Conservation (phyloP, 2,113 vertebrate species). For the Stegostoma tigrinum region DNA sequence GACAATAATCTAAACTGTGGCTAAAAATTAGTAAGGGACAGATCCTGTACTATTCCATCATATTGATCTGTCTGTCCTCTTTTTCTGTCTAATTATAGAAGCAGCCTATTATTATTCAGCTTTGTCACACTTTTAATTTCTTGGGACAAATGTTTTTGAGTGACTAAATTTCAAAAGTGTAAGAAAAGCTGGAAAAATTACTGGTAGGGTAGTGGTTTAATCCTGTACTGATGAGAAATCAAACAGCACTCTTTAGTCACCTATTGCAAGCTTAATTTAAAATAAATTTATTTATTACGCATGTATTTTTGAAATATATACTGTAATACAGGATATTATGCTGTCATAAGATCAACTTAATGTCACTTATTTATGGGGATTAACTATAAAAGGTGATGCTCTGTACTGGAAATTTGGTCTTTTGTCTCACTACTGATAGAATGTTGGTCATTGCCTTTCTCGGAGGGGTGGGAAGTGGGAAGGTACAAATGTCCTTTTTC, state of each 20-base stretch:
- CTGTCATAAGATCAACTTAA: not conserved
- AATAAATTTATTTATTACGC: slow-evolving; percentile 4
- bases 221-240: not conserved
- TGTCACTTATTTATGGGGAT: not conserved
- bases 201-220: not conserved
- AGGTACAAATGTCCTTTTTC: not conserved
- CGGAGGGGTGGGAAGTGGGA: not conserved
- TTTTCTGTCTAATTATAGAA: not conserved
- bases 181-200: not conserved
- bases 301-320: not conserved
- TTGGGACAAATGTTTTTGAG: not conserved
- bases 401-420: not conserved
- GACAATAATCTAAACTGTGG: not conserved
- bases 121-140: not conserved
- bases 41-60: not conserved
- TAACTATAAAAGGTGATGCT: slow-evolving; percentile 19
- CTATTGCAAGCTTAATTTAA: not conserved
- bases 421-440: not conserved
- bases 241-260: not conserved
- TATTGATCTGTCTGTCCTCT: not conserved
- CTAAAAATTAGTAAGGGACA: not conserved
- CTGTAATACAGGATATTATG: not conserved
- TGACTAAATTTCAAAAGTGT: not conserved
- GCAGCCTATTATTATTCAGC: not conserved
- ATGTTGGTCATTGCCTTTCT: not conserved